These are phyloP conservation scores for Okamejei kenojei DNA, from an alignment of 2,797 vertebrate species.

Conservation along the genomic window DNA sequence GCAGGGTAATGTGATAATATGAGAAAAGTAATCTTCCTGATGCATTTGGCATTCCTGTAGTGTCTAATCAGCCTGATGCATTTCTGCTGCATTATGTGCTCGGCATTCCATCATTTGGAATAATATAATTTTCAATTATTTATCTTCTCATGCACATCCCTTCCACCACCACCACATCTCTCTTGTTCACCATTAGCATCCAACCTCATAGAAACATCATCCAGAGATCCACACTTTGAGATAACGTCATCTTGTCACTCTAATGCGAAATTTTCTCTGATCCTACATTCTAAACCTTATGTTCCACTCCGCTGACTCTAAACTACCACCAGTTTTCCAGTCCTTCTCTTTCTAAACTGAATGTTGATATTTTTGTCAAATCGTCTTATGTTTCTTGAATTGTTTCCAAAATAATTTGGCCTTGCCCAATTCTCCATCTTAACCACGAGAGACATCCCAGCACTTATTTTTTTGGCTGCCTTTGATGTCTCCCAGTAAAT, in stretches of 20 bases:
- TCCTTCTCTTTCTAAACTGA: background rate
- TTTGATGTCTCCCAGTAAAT: background rate
- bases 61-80: too few species aligned
- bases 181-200: background rate
- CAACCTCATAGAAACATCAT: background rate
- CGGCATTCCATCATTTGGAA: too few species aligned
- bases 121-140: too few species aligned
- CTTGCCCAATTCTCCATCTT: background rate
- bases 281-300: background rate
- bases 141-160: background rate
- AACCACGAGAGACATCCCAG: background rate
- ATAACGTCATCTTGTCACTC: background rate
- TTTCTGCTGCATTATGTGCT: too few species aligned
- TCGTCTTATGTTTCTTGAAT: background rate
- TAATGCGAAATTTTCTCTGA: background rate
- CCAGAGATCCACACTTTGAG: background rate
- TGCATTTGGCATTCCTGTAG: too few species aligned
- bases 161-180: background rate
- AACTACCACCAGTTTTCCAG: background rate
- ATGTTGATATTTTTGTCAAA: background rate
- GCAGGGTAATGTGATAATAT: too few species aligned
- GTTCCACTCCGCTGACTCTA: background rate
- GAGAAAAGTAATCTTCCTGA: too few species aligned
- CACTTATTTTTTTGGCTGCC: background rate
- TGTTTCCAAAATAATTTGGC: background rate